Conservation (phyloP, 2,797 vertebrate species). For the Ficedula albicollis region DNA sequence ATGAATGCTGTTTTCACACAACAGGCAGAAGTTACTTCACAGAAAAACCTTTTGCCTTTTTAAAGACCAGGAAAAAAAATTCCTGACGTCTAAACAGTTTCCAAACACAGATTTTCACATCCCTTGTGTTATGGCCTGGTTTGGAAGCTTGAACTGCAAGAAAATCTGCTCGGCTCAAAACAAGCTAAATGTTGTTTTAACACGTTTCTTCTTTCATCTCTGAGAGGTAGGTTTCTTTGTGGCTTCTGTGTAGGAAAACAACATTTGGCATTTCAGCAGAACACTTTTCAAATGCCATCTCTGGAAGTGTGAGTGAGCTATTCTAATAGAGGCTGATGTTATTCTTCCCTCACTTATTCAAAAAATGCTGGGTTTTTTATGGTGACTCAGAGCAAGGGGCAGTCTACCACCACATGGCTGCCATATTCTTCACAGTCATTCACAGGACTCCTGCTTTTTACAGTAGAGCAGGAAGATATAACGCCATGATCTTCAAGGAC, state of each 20-base stretch:
- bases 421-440: background rate
- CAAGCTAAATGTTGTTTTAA: conserved; percentile 46
- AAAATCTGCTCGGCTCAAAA: conserved; percentile 48
- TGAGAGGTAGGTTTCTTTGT: conserved; percentile 46
- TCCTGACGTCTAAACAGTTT: background rate
- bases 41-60: background rate
- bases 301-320: background rate
- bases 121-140: conserved; percentile 41
- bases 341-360: background rate
- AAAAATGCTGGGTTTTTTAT: background rate
- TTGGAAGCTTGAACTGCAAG: conserved; percentile 42
- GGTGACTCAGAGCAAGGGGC: background rate
- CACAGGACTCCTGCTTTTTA: background rate
- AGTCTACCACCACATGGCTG: background rate
- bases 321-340: background rate
- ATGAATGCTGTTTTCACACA: background rate
- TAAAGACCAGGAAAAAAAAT: background rate
- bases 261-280: conserved; percentile 44
- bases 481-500: background rate
- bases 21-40: background rate
- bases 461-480: background rate
- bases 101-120: conserved; percentile 42
- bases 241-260: conserved; percentile 30
- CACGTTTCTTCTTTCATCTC: conserved; percentile 26
- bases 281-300: conserved; percentile 12